Evolutionary conservation across 2,113 vertebrate species (phyloP), one percentile per base, ranked within the genome.

Genomic region (Peromyscus maniculatus): DNA sequence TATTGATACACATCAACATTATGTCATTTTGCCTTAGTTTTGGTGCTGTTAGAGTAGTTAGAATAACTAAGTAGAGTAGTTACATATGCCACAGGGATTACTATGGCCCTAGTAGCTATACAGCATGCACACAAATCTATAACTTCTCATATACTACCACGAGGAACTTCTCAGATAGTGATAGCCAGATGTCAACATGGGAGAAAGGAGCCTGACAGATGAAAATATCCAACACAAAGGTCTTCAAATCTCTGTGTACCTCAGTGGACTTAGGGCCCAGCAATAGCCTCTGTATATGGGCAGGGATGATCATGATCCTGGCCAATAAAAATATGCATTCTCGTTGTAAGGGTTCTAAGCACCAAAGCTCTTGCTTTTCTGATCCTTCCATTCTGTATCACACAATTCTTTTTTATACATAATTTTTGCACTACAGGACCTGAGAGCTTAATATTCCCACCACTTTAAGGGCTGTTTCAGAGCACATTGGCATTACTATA

Each of bases 101-200:
- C 8, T 87, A 10, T 67, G 28, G 86, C 88, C 91, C 36, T 87
- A 67, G 46, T 74, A 83, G 89, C 28, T 95, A 71, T n/a, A 83
- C 5, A 10, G 2, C 31, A 16, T 52, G 71, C 4, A 26, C 5
- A 46, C 71, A 59, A 36, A 11, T 31, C 39, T 21, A 59, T 91
- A 75, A 67, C 57, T 87, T 75, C 79, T 2, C 74, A n/a, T 83
- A 2, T 66, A 87, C 12, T 71, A 33, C 8, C 13, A 43, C 5
- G 10, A 10, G 16, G 46, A 17, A 39, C 4, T 49, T 28, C 39
- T 93, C 62, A 82, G 7, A 21, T 74, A 15, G 12, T 84, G 5
- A 46, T 91, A 24, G 15, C 4, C 72, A 91, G 62, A 21, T 77
- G 33, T 84, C 49, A 84, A 2, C 39, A 79, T 39, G 6, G 19